These are phyloP conservation scores for Glossosoma conforme DNA, from an alignment of 1,140 invertebrate species.

Conservation along the genomic window DNA sequence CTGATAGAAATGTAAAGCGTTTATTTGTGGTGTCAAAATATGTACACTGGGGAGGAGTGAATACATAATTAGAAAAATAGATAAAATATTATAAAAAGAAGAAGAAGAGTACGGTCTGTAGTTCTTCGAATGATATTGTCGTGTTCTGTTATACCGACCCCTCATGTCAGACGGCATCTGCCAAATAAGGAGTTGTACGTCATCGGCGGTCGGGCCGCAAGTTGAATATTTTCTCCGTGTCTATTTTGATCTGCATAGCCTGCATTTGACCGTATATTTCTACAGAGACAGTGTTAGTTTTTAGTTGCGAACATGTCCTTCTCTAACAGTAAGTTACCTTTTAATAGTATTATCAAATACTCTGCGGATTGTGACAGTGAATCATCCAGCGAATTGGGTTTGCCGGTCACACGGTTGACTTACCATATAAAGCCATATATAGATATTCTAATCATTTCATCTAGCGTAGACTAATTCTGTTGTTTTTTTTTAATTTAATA, in stretches of 20 bases:
- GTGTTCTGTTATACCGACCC: conserved; percentile 13
- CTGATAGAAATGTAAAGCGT: no score
- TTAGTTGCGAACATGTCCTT: conserved; percentile 17
- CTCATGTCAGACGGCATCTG: conserved; percentile 21
- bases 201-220: conserved; percentile 7
- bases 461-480: no score
- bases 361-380: conserved; percentile 7
- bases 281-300: conserved; percentile 7
- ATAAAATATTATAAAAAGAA: no score
- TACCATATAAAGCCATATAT: conserved; percentile 19
- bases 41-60: no score
- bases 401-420: conserved; percentile 15
- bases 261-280: conserved; percentile 5
- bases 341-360: not conserved
- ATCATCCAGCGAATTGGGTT: conserved; percentile 18
- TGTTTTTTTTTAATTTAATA: no score
- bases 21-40: no score
- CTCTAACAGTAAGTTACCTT: conserved; percentile 22
- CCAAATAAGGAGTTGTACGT: conserved; percentile 26
- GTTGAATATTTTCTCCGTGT: conserved; percentile 3
- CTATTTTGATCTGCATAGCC: conserved; percentile 17
- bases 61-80: no score
- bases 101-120: no score
- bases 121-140: not conserved
- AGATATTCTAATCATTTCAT: conserved; percentile 14